phyloP scores from a whole-genome alignment of 2,888 invertebrate genomes.

The Lottia gigantea region DNA sequence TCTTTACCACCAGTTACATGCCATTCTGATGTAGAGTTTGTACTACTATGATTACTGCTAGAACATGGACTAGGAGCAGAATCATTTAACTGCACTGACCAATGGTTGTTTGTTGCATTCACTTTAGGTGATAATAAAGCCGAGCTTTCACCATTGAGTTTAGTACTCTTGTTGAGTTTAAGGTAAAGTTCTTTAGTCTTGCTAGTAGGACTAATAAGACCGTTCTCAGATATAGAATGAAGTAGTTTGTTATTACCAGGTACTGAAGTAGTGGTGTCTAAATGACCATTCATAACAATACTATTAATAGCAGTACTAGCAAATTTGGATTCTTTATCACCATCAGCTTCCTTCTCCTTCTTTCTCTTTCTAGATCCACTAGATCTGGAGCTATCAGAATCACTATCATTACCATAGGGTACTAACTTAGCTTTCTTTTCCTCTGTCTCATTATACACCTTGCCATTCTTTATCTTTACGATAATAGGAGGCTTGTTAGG shows the following conservation, averaged over 20 bases:
- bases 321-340: constrained; percentile 14
- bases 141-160: constrained; percentile 22
- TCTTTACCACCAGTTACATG: constrained; percentile 46
- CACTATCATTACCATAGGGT: constrained; percentile 66
- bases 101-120: constrained; percentile 56
- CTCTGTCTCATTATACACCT: constrained; percentile 54
- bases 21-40: constrained; percentile 67
- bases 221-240: constrained; percentile 29
- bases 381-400: constrained; percentile 35
- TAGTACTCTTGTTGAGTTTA: constrained; percentile 19
- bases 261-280: constrained; percentile 58
- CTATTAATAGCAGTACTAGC: neutral
- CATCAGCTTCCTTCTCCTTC: constrained; percentile 16
- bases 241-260: constrained; percentile 53
- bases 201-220: neutral
- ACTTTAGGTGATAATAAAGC: constrained; percentile 34
- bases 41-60: constrained; percentile 53
- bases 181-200: constrained; percentile 22
- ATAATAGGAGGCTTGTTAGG: constrained; percentile 55
- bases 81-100: constrained; percentile 59
- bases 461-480: constrained; percentile 65
- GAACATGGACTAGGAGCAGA: constrained; percentile 58
- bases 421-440: constrained; percentile 58
- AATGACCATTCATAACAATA: constrained; percentile 48
- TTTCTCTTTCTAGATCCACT: constrained; percentile 11